phyloP scores from a whole-genome alignment of 2,888 invertebrate genomes.

The Lasioglossum lativentre region DNA sequence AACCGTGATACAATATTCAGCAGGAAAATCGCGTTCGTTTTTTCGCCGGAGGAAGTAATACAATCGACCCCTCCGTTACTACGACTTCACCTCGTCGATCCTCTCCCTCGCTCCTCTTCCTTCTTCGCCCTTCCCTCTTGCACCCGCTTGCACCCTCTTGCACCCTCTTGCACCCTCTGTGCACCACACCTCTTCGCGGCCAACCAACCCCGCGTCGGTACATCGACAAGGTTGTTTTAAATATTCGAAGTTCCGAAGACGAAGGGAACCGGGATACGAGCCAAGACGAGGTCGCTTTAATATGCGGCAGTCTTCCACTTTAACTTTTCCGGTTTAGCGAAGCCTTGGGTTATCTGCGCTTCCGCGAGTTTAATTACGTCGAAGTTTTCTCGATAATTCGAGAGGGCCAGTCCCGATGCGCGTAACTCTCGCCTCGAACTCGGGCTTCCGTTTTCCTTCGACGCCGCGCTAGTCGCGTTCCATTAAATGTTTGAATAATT shows the following conservation, averaged over 20 bases:
- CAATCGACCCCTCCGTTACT: conserved; percentile 36
- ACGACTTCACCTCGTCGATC: conserved; percentile 23
- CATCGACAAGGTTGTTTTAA: conserved; percentile 67
- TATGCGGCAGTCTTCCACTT: conserved; percentile 80
- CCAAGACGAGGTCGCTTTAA: conserved; percentile 70
- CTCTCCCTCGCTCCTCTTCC: not conserved
- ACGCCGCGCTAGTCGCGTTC: conserved; percentile 48
- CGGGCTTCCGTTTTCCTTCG: conserved; percentile 59
- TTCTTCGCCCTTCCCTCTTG: not conserved
- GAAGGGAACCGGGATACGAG: conserved; percentile 46
- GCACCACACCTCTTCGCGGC: not conserved
- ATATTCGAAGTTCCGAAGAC: conserved; percentile 65
- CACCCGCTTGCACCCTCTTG: not conserved
- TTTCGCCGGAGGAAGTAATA: conserved; percentile 20
- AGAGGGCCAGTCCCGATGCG: conserved; percentile 74
- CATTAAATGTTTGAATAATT: conserved; percentile 65
- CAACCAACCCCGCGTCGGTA: conserved; percentile 23
- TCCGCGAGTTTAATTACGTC: conserved; percentile 81
- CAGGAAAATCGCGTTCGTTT: conserved; percentile 13
- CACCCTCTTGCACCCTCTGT: not conserved
- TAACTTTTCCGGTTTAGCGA: conserved; percentile 80
- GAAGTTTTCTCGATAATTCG: conserved; percentile 83
- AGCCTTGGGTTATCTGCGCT: conserved; percentile 79
- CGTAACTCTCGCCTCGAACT: conserved; percentile 74
- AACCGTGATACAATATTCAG: conserved; percentile 35